These are phyloP conservation scores for Andrena marginata DNA, from an alignment of 2,888 invertebrate genomes.

Conservation along the genomic window DNA sequence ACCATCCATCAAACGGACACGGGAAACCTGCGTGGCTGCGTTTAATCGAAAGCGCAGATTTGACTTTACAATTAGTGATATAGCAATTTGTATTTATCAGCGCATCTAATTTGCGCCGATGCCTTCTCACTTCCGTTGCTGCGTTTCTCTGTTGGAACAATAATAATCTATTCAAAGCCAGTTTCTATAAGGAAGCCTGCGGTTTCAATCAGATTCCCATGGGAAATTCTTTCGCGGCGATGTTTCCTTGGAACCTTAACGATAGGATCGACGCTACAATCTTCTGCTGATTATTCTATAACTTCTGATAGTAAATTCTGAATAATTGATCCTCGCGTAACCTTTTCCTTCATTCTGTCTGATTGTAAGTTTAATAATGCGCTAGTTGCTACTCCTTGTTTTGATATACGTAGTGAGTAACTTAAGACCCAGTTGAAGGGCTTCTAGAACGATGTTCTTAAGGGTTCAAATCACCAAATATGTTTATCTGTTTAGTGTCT, in stretches of 20 bases:
- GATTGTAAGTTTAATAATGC: too few relatives aligned
- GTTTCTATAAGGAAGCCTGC: conserved; percentile 14
- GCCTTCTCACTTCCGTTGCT: not conserved
- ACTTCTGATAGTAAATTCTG: too few relatives aligned
- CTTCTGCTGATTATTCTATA: too few relatives aligned
- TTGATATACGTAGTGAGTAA: too few relatives aligned
- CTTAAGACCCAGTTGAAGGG: too few relatives aligned
- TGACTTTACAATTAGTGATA: not conserved
- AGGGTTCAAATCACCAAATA: too few relatives aligned
- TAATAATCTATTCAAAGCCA: conserved; percentile 2
- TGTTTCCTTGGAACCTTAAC: not conserved
- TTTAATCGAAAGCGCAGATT: not conserved
- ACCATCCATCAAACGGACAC: not conserved
- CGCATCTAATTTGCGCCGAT: not conserved
- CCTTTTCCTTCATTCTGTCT: too few relatives aligned
- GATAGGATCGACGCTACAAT: not conserved
- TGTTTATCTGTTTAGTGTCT: too few relatives aligned
- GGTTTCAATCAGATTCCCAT: not conserved
- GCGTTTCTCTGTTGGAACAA: not conserved
- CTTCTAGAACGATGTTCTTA: too few relatives aligned
- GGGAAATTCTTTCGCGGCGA: not conserved
- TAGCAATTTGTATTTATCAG: conserved; percentile 9
- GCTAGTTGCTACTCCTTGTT: too few relatives aligned
- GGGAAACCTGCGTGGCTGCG: not conserved
- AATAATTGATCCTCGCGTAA: too few relatives aligned